Base-by-base conservation (phyloP, 2,113 vertebrate genomes). In the Phalacrocorax brasilianus region DNA sequence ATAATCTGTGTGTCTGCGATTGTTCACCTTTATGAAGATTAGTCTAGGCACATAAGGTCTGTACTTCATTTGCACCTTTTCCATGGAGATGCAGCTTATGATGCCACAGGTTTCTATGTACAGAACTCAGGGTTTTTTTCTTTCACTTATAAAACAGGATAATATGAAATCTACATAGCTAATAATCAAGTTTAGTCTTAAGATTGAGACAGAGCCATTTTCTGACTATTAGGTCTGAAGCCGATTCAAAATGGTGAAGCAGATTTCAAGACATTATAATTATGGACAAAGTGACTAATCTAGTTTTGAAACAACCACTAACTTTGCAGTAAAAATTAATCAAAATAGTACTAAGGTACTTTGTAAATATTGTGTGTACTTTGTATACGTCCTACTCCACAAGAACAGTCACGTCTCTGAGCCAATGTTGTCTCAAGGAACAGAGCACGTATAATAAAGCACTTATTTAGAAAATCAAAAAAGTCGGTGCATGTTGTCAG, bases 231-330 rank as follows among this genome's bases (percentile, higher is more conserved):
- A 80, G 50, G 62, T 81, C 89, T 35, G 67, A 58, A 89, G 89
- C 50, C 66, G 89, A 52, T 38, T 61, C 28, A 21, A 89, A 93
- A 82, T 3, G 2, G 55, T 44, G 21, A 61, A 95, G 87, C 62
- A 91, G 77, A 95, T 95, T 89, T 80, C 59, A 77, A 85, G 87
- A 89, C 45, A 40, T 63, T n/a, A 18, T 47, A 91, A 93, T 92
- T 94, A 89, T 22, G 62, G 78, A 50, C 52, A 1, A 61, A 38
- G 84, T 85, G 87, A 96, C 86, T 95, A 96, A 91, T 40, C 71
- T 42, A 72, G 49, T 84, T 95, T 95, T 94, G 94, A 95, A 92
- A 91, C 50, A 95, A 89, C 84, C 91, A 82, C 85, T 27, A 85
- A 66, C 80, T 95, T 91, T 79, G 63, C 85, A 83, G 81, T 59